phyloP scores from a whole-genome alignment of 2,888 invertebrate genomes.

The Drosophila anceps region DNA sequence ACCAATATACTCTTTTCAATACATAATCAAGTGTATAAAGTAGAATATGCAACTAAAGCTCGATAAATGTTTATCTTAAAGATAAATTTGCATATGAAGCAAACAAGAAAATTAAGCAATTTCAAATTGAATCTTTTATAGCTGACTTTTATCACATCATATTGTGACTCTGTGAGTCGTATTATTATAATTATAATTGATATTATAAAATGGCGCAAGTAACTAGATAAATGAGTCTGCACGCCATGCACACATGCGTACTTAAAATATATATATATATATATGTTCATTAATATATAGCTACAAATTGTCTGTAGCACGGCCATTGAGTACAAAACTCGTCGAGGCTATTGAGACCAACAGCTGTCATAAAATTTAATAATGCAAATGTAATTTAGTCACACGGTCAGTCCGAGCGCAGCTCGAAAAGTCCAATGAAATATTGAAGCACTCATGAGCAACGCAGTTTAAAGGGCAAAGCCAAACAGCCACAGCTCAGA shows the following conservation, averaged over 20 bases:
- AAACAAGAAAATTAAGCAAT: too few relatives aligned
- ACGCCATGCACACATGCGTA: background rate
- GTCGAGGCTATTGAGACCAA: constrained; percentile 35
- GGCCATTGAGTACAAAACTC: background rate
- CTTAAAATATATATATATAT: background rate
- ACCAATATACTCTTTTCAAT: too few relatives aligned
- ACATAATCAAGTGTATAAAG: too few relatives aligned
- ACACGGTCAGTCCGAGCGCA: constrained; percentile 58
- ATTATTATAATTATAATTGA: background rate
- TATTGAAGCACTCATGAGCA: constrained; percentile 8
- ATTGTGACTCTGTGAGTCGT: background rate
- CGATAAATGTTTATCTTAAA: too few relatives aligned
- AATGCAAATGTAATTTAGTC: constrained; percentile 84
- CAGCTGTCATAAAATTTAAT: constrained; percentile 83
- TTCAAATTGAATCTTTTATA: background rate
- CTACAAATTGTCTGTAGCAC: background rate
- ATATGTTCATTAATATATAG: background rate
- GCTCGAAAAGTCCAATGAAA: constrained; percentile 17
- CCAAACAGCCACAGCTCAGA: constrained; percentile 6
- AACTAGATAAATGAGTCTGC: background rate
- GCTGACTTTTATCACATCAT: background rate
- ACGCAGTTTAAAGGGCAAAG: constrained; percentile 2
- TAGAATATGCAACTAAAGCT: too few relatives aligned
- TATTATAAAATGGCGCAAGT: background rate
- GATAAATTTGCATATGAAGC: too few relatives aligned